A percentile compares a stretch with the other conserved stretches of the same genome.
These are phyloP conservation scores for Aporophyla lueneburgensis DNA, from an alignment of 2,888 invertebrate species.

Conservation along the genomic window DNA sequence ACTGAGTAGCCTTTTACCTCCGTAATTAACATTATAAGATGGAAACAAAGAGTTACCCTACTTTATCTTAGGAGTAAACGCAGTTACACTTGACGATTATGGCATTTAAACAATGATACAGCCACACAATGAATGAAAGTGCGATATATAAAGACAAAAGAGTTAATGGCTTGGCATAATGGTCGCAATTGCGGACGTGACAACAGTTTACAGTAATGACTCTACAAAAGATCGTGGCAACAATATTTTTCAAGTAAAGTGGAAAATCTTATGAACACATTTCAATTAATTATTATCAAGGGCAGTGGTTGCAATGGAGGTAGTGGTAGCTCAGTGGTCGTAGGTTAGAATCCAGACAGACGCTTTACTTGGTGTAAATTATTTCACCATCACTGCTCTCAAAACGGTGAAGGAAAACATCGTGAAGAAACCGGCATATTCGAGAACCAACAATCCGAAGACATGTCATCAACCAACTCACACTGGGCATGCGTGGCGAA, in stretches of 20 bases:
- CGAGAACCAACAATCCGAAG: too few relatives aligned
- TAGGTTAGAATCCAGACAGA: too few relatives aligned
- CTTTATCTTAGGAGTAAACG: conserved; percentile 63
- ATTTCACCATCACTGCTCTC: too few relatives aligned
- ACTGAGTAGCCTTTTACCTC: conserved; percentile 75
- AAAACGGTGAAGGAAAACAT: too few relatives aligned
- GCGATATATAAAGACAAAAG: conserved; percentile 44
- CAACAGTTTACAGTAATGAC: conserved; percentile 22
- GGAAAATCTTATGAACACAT: conserved; percentile 29
- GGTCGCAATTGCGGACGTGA: conserved; percentile 25
- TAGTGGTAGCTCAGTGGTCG: too few relatives aligned
- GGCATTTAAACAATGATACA: conserved; percentile 51
- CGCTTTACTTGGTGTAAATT: too few relatives aligned
- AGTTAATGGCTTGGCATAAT: conserved; percentile 22
- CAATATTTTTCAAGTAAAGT: conserved; percentile 36
- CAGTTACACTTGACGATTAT: conserved; percentile 57
- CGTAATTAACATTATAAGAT: conserved; percentile 73
- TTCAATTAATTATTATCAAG: conserved; percentile 33
- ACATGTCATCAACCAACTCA: too few relatives aligned
- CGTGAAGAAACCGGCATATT: too few relatives aligned
- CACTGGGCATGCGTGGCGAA: too few relatives aligned
- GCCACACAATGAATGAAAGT: conserved; percentile 56
- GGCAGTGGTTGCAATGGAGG: too few relatives aligned
- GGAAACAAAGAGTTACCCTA: conserved; percentile 65
- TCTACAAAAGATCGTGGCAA: conserved; percentile 27